Percentiles rank a stretch among this genome's conserved stretches.
These are phyloP conservation scores for Potorous gilbertii DNA, from an alignment of 2,797 vertebrate genomes.

Conservation along the genomic window DNA sequence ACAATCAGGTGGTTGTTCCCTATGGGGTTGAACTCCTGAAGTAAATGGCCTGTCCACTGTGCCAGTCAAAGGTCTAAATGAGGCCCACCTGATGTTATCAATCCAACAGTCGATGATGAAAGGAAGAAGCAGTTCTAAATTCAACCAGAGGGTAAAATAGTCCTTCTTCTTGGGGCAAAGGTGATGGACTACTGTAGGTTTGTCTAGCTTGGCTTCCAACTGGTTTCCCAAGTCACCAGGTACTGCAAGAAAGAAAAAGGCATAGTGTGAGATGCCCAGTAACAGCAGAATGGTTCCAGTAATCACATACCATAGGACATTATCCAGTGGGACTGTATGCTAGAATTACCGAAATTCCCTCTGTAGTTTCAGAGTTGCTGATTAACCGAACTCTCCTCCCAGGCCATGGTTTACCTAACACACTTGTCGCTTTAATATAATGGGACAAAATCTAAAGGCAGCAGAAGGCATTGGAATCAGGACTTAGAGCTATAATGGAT, in stretches of 20 bases:
- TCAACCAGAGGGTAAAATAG: slow-evolving; percentile 98
- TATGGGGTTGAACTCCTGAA: neutral
- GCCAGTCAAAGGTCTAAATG: neutral
- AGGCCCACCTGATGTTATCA: slow-evolving; percentile 95
- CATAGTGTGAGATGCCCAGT: neutral
- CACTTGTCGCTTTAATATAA: neutral
- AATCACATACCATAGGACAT: neutral
- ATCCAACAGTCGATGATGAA: slow-evolving; percentile 99
- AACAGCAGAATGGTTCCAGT: neutral
- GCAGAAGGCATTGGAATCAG: neutral
- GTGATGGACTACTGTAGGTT: slow-evolving; percentile 96
- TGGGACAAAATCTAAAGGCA: neutral
- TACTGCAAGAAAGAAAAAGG: slow-evolving; percentile 85
- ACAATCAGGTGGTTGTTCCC: neutral
- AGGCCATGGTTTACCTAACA: neutral
- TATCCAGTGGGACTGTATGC: neutral
- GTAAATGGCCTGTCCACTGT: neutral
- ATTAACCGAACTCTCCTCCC: neutral
- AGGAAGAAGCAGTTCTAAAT: slow-evolving; percentile 95
- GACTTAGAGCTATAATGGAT: neutral
- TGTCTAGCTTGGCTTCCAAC: slow-evolving; percentile 96
- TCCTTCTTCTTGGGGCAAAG: slow-evolving; percentile 97
- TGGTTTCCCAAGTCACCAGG: slow-evolving; percentile 98
- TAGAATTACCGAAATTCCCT: neutral
- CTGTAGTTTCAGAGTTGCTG: neutral